phyloP scores from a whole-genome alignment of 2,113 vertebrate species.

The Pterocles burchelli region DNA sequence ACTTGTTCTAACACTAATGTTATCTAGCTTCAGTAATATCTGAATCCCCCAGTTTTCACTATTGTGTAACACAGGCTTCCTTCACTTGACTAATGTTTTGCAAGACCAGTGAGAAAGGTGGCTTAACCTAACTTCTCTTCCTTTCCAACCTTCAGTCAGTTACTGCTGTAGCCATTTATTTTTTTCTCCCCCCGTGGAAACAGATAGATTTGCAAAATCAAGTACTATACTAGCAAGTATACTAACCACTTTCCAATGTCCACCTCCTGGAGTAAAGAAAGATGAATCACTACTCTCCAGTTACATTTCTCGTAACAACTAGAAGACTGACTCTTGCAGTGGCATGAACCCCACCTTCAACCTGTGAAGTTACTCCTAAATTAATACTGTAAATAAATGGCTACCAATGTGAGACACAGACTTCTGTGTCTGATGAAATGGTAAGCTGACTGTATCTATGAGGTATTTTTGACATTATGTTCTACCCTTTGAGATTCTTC shows the following conservation, averaged over 20 bases:
- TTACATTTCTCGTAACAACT: accelerated
- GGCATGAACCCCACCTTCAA: neutral
- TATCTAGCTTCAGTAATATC: neutral
- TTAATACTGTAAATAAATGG: neutral
- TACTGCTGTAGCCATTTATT: neutral
- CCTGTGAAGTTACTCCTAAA: neutral
- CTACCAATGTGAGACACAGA: neutral
- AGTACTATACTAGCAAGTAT: neutral
- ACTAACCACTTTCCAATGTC: neutral
- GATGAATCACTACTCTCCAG: neutral
- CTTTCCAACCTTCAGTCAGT: neutral
- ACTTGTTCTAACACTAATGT: neutral
- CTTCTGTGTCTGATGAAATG: neutral
- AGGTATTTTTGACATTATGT: neutral
- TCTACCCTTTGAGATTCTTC: neutral
- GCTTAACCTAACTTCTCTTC: neutral
- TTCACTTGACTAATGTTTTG: neutral
- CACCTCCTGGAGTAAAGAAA: neutral
- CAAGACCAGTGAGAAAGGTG: neutral
- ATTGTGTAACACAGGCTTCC: neutral
- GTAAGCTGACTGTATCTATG: neutral
- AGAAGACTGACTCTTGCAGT: neutral
- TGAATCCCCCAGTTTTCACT: neutral
- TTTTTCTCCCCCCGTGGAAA: neutral
- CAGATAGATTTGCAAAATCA: neutral